These are phyloP conservation scores for Drosophila infuscata DNA, from an alignment of 2,888 invertebrate genomes.

Conservation along the genomic window DNA sequence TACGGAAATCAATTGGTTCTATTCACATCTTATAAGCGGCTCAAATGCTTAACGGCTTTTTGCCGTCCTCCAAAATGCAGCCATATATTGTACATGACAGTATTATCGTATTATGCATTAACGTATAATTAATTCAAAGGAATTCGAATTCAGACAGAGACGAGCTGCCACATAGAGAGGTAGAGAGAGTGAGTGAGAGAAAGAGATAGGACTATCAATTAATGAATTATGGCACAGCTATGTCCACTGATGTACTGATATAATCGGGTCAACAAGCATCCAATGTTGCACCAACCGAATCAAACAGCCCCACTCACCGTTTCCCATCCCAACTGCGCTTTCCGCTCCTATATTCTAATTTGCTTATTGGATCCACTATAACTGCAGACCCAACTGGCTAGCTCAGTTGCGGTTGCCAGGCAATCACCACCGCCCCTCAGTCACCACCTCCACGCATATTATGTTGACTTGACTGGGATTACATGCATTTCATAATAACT, in stretches of 20 bases:
- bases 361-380: not conserved
- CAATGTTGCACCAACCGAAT: not conserved
- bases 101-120: conserved; percentile 24
- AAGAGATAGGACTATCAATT: conserved; percentile 41
- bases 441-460: not conserved
- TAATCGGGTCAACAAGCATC: conserved; percentile 14
- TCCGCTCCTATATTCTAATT: not conserved
- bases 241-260: conserved; percentile 2
- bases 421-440: not conserved
- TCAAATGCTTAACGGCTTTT: conserved; percentile 9
- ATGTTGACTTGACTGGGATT: not conserved
- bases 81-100: conserved; percentile 2
- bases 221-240: conserved; percentile 62
- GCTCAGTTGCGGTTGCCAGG: not conserved
- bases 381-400: not conserved
- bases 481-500: not conserved
- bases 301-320: not conserved
- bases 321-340: too few relatives aligned
- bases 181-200: not conserved
- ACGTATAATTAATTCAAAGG: conserved; percentile 59
- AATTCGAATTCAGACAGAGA: conserved; percentile 24
- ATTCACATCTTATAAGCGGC: conserved; percentile 17
- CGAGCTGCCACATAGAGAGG: not conserved
- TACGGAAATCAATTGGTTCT: conserved; percentile 4
- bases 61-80: not conserved